These are phyloP conservation scores for Chrysogorgia sp. DNA, from an alignment of 92 coral and sea anemone species.

Conservation along the genomic window DNA sequence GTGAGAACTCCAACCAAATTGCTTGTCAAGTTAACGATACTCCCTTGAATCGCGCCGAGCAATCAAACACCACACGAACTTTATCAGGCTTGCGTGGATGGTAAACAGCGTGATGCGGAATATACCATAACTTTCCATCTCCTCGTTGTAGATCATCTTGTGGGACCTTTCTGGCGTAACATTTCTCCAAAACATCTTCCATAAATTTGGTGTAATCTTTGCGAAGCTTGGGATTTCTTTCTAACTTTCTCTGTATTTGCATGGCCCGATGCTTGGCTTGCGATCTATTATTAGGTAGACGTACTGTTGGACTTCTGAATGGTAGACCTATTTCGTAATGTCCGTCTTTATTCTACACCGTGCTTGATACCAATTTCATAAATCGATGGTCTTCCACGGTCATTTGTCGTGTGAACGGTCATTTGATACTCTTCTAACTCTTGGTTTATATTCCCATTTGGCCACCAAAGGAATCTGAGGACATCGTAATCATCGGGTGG, in stretches of 20 bases:
- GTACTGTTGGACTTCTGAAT: background rate
- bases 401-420: constrained; percentile 34
- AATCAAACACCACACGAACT: constrained; percentile 18
- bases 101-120: constrained; percentile 13
- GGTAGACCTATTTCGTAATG: constrained; percentile 59
- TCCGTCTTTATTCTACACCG: constrained; percentile 8
- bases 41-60: background rate
- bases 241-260: background rate
- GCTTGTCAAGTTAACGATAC: constrained; percentile 4
- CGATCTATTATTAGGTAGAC: constrained; percentile 3
- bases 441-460: background rate
- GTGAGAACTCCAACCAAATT: background rate
- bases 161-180: constrained; percentile 48
- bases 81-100: constrained; percentile 9
- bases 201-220: constrained; percentile 17
- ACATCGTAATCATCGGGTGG: background rate
- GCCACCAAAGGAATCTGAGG: constrained; percentile 6
- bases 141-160: background rate
- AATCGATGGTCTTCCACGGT: constrained; percentile 20
- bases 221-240: background rate
- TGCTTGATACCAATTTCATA: constrained; percentile 27
- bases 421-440: background rate
- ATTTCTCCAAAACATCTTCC: constrained; percentile 35
- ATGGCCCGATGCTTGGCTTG: background rate
- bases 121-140: background rate